These are phyloP conservation scores for Gymnarchus niloticus DNA, from an alignment of 2,113 vertebrate species.

Conservation along the genomic window DNA sequence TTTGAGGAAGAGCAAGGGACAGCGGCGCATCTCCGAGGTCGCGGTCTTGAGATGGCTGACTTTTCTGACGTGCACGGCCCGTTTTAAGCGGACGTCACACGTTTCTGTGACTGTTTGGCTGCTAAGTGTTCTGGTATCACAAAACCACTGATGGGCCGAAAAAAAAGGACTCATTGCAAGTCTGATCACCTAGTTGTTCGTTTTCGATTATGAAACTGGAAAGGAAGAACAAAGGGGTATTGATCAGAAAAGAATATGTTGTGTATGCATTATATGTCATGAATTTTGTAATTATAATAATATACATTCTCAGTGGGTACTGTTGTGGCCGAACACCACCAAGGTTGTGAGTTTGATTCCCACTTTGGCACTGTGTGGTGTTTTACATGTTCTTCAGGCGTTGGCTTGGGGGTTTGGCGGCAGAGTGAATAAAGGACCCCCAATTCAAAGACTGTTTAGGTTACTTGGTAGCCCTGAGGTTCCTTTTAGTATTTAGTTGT, in stretches of 20 bases:
- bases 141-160: neutral
- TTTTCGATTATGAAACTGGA: neutral
- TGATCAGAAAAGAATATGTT: neutral
- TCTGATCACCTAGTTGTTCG: too few species aligned
- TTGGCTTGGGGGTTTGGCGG: neutral
- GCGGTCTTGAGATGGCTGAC: neutral
- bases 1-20: neutral
- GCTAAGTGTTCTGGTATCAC: neutral
- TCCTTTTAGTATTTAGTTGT: neutral
- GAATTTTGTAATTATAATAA: neutral
- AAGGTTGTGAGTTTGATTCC: neutral
- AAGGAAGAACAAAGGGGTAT: neutral
- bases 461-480: neutral
- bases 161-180: too few species aligned
- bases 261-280: neutral
- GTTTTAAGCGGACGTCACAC: neutral
- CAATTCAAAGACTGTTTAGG: neutral
- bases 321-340: neutral
- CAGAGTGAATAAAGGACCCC: too few species aligned
- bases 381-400: neutral
- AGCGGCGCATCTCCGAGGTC: neutral
- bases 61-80: neutral
- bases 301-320: neutral
- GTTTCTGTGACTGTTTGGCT: neutral
- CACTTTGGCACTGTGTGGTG: neutral